These are phyloP conservation scores for Conistra vaccinii DNA, from an alignment of 2,888 invertebrate species.

Conservation along the genomic window DNA sequence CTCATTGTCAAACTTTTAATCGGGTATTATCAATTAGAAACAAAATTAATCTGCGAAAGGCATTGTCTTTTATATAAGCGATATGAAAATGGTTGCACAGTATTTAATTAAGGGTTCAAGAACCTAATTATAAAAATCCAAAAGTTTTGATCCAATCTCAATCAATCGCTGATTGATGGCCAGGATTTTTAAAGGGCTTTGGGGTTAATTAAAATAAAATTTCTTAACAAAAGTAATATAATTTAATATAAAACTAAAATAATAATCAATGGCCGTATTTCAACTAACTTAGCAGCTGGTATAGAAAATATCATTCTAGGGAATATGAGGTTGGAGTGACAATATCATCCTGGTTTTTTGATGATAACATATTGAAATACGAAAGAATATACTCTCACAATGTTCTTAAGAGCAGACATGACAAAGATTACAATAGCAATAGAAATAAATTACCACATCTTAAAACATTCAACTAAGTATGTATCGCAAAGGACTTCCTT, in stretches of 20 bases:
- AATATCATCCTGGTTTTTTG: background rate
- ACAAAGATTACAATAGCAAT: background rate
- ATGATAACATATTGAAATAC: background rate
- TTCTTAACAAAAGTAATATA: constrained; percentile 17
- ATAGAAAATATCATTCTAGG: too few relatives aligned
- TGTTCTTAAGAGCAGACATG: background rate
- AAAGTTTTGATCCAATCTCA: constrained; percentile 35
- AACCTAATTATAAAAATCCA: constrained; percentile 9
- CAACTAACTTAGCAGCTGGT: background rate
- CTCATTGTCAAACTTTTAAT: too few relatives aligned
- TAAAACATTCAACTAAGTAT: constrained; percentile 55
- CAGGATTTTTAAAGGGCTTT: background rate
- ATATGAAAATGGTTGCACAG: background rate
- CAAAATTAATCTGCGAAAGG: background rate
- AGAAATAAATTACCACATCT: constrained; percentile 16
- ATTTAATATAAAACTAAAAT: constrained; percentile 38
- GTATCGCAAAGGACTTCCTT: constrained; percentile 69
- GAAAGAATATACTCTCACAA: background rate
- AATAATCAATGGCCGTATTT: constrained; percentile 19
- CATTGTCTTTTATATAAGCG: background rate
- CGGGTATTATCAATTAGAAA: background rate
- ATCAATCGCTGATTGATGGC: constrained; percentile 40
- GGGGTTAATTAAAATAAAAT: constrained; percentile 30
- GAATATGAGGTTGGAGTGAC: background rate
- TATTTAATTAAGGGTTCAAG: constrained; percentile 17